Percentiles rank a stretch among this genome's conserved stretches.
These are phyloP conservation scores for Parazoanthus swiftii DNA, from an alignment of 92 coral and sea anemone genomes.

Conservation along the genomic window DNA sequence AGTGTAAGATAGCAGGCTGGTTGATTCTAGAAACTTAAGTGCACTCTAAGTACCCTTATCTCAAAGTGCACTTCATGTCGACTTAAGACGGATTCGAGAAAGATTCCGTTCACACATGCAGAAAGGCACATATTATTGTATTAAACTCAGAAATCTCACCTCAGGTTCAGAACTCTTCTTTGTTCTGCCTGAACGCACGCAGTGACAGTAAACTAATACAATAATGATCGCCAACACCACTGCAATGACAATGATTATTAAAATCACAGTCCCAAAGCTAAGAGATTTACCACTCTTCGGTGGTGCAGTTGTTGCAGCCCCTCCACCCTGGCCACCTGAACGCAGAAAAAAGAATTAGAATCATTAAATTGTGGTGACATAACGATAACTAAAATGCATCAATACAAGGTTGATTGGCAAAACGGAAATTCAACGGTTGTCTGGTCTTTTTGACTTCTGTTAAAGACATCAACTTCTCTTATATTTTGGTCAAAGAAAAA, in stretches of 20 bases:
- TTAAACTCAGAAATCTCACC: not conserved
- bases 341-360: not conserved
- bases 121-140: no score
- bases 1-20: no score
- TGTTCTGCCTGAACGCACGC: not conserved
- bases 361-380: not conserved
- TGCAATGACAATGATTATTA: not conserved
- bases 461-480: no score
- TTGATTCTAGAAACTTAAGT: no score
- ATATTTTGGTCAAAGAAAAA: no score
- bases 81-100: no score
- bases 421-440: not conserved
- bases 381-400: not conserved
- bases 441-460: no score
- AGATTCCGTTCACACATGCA: no score
- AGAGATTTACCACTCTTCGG: not conserved
- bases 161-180: not conserved
- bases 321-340: not conserved
- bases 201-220: not conserved
- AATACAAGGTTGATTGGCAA: not conserved
- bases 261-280: slow-evolving; percentile 9
- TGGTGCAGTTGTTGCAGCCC: not conserved
- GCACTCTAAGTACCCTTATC: no score
- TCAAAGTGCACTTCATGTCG: no score
- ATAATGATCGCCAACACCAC: not conserved